Evolutionary conservation across 2,113 vertebrate species (phyloP).

Genomic region (Empidonax alnorum): DNA sequence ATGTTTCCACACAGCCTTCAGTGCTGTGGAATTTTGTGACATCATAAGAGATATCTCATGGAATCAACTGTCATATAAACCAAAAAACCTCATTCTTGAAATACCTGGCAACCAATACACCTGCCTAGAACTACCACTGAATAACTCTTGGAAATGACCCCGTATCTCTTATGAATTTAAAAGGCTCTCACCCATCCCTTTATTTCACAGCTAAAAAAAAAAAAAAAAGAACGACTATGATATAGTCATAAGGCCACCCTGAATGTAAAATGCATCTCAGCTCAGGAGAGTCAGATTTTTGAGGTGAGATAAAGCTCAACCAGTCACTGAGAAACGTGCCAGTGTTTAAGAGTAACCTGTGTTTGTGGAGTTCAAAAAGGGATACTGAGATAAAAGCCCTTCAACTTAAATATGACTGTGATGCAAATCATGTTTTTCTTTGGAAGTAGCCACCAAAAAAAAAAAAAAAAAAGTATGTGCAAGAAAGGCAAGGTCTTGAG

Average conservation of each 20-base stretch:
- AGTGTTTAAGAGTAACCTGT: background rate
- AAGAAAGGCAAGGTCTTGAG: background rate
- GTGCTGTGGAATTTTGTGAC: accelerated
- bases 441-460: background rate
- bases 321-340: background rate
- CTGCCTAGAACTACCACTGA: background rate
- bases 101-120: background rate
- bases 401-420: background rate
- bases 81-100: background rate
- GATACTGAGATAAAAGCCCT: background rate
- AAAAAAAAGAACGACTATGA: background rate
- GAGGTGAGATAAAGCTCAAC: background rate
- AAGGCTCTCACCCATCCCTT: background rate
- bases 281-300: background rate
- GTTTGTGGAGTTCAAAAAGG: background rate
- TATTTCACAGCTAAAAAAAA: background rate
- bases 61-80: background rate
- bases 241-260: background rate
- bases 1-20: background rate
- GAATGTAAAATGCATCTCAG: background rate
- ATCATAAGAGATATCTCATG: background rate
- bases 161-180: background rate
- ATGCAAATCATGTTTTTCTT: background rate
- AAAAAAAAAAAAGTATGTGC: background rate
- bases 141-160: background rate